A percentile compares a stretch with the other conserved stretches of the same genome.
These are phyloP conservation scores for Rhipidura dahli DNA, from an alignment of 2,113 vertebrate species.

Conservation along the genomic window DNA sequence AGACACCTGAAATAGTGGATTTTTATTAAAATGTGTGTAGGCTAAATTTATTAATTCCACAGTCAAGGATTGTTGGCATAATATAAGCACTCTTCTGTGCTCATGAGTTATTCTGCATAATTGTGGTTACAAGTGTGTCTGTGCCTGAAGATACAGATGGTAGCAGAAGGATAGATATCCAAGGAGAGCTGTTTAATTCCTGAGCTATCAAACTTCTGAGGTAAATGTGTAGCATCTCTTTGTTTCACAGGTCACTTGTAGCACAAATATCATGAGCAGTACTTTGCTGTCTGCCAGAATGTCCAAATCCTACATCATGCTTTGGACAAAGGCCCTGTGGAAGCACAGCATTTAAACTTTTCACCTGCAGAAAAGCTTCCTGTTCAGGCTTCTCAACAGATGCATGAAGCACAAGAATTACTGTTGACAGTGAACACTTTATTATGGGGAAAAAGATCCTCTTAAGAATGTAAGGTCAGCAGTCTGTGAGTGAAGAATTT, in stretches of 20 bases:
- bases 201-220: neutral
- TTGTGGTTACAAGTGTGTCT: neutral
- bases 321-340: neutral
- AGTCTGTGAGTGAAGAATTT: constrained; percentile 50
- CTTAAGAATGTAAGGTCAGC: constrained; percentile 66
- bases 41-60: neutral
- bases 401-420: constrained; percentile 18
- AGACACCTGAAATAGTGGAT: neutral
- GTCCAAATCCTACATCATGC: neutral
- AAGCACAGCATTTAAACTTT: neutral
- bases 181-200: neutral
- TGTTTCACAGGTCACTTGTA: neutral
- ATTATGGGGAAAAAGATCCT: constrained; percentile 57
- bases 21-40: neutral
- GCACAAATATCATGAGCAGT: neutral
- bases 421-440: constrained; percentile 68
- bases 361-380: constrained; percentile 30
- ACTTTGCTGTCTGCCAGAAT: neutral
- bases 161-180: neutral
- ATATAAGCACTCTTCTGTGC: neutral
- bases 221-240: neutral
- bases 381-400: constrained; percentile 33
- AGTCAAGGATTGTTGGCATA: neutral
- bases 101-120: neutral
- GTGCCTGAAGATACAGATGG: neutral